A percentile compares a stretch with the other conserved stretches of the same genome.
Evolutionary conservation across 2,888 invertebrate genomes (phyloP).

Genomic region (Drosophila siamana): DNA sequence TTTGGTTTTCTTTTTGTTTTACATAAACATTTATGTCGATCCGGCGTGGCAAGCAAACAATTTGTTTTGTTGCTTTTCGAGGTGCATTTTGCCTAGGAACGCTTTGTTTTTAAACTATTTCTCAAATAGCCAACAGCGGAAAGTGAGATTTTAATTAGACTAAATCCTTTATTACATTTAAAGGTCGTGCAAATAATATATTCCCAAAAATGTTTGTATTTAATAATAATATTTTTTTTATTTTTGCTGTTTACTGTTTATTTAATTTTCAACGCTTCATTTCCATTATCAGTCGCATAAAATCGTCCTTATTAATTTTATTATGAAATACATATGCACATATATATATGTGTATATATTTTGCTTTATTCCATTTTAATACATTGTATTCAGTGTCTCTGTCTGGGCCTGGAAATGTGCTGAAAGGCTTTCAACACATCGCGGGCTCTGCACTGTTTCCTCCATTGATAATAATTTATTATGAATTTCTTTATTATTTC

Average conservation of each 20-base stretch:
- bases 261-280: slow-evolving; percentile 38
- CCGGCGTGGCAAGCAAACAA: slow-evolving; percentile 57
- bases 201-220: too few relatives aligned
- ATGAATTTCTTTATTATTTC: slow-evolving; percentile 69
- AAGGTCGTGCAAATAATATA: background rate
- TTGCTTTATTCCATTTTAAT: slow-evolving; percentile 14
- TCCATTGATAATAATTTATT: slow-evolving; percentile 68
- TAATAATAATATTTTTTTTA: background rate
- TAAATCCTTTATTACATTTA: too few relatives aligned
- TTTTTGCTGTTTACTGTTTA: slow-evolving; percentile 17
- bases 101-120: background rate
- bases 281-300: slow-evolving; percentile 32
- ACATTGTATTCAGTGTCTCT: slow-evolving; percentile 5
- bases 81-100: background rate
- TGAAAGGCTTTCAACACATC: slow-evolving; percentile 55
- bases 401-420: slow-evolving; percentile 17
- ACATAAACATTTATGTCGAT: slow-evolving; percentile 67
- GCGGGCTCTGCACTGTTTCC: slow-evolving; percentile 18
- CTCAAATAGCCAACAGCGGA: background rate
- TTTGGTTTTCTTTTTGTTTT: slow-evolving; percentile 44
- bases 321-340: slow-evolving; percentile 39
- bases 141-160: too few relatives aligned
- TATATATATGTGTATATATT: too few relatives aligned
- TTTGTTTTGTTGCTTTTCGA: slow-evolving; percentile 28
- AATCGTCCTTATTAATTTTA: slow-evolving; percentile 52